Evolutionary conservation across 2,113 vertebrate genomes (phyloP).

Genomic region (Limnothrissa miodon): DNA sequence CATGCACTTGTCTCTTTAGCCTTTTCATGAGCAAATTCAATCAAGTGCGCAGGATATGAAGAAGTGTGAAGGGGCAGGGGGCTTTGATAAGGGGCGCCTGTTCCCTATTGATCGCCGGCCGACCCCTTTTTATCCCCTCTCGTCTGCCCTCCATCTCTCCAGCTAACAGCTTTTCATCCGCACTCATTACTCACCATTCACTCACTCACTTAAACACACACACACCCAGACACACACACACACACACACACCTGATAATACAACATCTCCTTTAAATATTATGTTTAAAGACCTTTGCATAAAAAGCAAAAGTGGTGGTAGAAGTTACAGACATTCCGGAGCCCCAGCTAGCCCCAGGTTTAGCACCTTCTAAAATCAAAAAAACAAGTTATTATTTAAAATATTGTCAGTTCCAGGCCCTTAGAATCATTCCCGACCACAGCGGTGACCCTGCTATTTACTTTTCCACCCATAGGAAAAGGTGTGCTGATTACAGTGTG

Average conservation of each 20-base stretch:
- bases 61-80: not conserved
- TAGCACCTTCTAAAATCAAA: too few species aligned
- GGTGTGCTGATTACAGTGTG: too few species aligned
- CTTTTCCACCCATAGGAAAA: not conserved
- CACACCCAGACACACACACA: not conserved
- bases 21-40: constrained; percentile 23
- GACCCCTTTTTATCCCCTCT: constrained; percentile 17
- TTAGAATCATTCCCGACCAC: too few species aligned
- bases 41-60: constrained; percentile 22
- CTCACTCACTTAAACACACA: not conserved
- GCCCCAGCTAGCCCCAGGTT: too few species aligned
- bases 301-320: not conserved
- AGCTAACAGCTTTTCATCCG: constrained; percentile 24
- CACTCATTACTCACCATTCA: not conserved
- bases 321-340: not conserved
- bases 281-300: not conserved
- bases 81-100: constrained; percentile 29
- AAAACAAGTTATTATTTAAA: too few species aligned
- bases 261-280: not conserved
- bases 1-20: not conserved
- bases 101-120: constrained; percentile 31
- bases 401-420: too few species aligned
- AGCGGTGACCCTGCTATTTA: too few species aligned
- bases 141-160: constrained; percentile 30
- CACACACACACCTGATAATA: not conserved